These are phyloP conservation scores for Rhyacichthys aspro DNA, from an alignment of 2,797 vertebrate species.

Conservation along the genomic window DNA sequence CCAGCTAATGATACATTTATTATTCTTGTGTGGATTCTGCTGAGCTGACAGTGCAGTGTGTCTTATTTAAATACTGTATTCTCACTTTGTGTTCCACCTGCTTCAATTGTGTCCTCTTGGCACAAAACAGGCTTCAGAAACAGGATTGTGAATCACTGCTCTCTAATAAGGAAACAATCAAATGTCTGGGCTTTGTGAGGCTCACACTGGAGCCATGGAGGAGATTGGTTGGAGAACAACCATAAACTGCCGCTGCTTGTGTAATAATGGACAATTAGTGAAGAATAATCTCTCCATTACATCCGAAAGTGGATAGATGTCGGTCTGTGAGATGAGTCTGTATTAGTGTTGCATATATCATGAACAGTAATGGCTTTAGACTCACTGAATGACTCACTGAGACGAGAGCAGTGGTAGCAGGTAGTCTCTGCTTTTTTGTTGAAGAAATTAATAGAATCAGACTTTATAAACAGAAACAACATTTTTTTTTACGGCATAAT, in stretches of 20 bases:
- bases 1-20: too few species aligned
- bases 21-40: background rate
- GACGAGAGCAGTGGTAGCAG: slow-evolving; percentile 3
- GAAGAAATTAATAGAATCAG: background rate
- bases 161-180: slow-evolving; percentile 16
- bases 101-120: slow-evolving; percentile 8
- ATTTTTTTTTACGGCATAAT: too few species aligned
- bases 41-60: background rate
- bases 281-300: slow-evolving; percentile 34
- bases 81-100: slow-evolving; percentile 12
- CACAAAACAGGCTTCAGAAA: slow-evolving; percentile 22
- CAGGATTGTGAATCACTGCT: slow-evolving; percentile 6
- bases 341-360: slow-evolving; percentile 13
- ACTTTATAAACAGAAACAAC: background rate
- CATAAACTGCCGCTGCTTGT: slow-evolving; percentile 13
- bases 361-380: slow-evolving; percentile 12
- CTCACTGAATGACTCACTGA: slow-evolving; percentile 5
- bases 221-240: slow-evolving; percentile 17
- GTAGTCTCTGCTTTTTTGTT: slow-evolving; percentile 7
- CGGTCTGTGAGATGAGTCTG: slow-evolving; percentile 1
- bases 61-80: background rate
- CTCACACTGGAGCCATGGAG: slow-evolving; percentile 28
- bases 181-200: slow-evolving; percentile 18
- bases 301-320: slow-evolving; percentile 10
- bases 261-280: slow-evolving; percentile 41